Evolutionary conservation across 2,113 vertebrate genomes (phyloP).

Genomic region (Orycteropus afer): DNA sequence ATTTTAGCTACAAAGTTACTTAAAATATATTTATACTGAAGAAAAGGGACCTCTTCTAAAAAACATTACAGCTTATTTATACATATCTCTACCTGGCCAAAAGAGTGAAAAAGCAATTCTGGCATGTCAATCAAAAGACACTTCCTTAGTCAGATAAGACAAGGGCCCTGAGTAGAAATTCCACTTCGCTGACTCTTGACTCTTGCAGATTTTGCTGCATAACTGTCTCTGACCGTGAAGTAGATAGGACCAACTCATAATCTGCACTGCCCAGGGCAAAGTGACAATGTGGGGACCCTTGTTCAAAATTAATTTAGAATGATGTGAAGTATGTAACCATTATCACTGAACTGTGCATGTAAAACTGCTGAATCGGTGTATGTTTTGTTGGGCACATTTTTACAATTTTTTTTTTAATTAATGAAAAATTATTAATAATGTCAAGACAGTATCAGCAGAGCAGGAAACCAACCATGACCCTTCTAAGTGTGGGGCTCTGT

Average conservation of each 20-base stretch:
- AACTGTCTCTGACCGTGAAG: background rate
- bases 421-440: background rate
- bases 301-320: background rate
- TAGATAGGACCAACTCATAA: background rate
- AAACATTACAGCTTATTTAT: background rate
- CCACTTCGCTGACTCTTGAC: background rate
- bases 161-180: background rate
- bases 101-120: background rate
- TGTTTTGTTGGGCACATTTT: background rate
- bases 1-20: constrained; percentile 32
- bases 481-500: background rate
- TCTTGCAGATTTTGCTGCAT: background rate
- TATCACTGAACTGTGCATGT: background rate
- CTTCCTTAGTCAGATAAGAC: background rate
- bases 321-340: background rate
- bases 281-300: background rate
- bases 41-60: background rate
- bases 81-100: background rate
- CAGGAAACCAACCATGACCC: background rate
- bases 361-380: background rate
- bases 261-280: background rate
- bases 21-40: background rate
- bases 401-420: no score
- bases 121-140: background rate
- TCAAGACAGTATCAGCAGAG: background rate